Percentiles rank a stretch among this genome's conserved stretches.
Evolutionary conservation across 1,140 invertebrate genomes (phyloP).

Genomic region (Pomacea maculata): DNA sequence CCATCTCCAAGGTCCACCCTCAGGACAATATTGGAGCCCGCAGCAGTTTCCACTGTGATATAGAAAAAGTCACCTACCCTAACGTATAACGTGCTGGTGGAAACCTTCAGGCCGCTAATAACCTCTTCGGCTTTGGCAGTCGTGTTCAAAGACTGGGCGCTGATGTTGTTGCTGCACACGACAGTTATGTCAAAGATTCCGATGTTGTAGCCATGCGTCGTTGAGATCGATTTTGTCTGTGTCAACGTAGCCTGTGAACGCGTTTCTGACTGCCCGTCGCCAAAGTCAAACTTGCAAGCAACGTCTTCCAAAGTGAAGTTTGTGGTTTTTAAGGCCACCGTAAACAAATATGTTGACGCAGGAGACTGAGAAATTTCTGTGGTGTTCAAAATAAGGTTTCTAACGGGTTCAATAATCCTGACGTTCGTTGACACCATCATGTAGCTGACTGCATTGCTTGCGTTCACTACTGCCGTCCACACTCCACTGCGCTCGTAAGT

Average conservation of each 20-base stretch:
- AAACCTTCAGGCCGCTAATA: slow-evolving; percentile 24
- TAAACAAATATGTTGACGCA: slow-evolving; percentile 5
- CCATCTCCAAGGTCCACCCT: slow-evolving; percentile 27
- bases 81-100: not conserved
- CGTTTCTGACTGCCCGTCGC: slow-evolving; percentile 25
- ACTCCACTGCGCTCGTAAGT: slow-evolving; percentile 22
- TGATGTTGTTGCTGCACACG: slow-evolving; percentile 39
- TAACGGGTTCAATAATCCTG: slow-evolving; percentile 17
- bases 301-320: slow-evolving; percentile 9
- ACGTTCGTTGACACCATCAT: not conserved
- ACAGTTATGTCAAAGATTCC: slow-evolving; percentile 28
- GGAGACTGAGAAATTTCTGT: slow-evolving; percentile 1
- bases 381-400: slow-evolving; percentile 8
- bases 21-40: slow-evolving; percentile 37
- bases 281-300: slow-evolving; percentile 23
- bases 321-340: not conserved
- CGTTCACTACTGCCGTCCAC: slow-evolving; percentile 31
- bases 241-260: not conserved
- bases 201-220: slow-evolving; percentile 27
- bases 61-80: slow-evolving; percentile 8
- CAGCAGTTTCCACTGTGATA: not conserved
- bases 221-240: not conserved
- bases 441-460: slow-evolving; percentile 29
- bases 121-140: slow-evolving; percentile 30
- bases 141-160: slow-evolving; percentile 17